Percentiles rank a stretch among this genome's conserved stretches.
These are phyloP conservation scores for Scelioninae gen. 1 DNA, from an alignment of 2,888 invertebrate species.

Conservation along the genomic window DNA sequence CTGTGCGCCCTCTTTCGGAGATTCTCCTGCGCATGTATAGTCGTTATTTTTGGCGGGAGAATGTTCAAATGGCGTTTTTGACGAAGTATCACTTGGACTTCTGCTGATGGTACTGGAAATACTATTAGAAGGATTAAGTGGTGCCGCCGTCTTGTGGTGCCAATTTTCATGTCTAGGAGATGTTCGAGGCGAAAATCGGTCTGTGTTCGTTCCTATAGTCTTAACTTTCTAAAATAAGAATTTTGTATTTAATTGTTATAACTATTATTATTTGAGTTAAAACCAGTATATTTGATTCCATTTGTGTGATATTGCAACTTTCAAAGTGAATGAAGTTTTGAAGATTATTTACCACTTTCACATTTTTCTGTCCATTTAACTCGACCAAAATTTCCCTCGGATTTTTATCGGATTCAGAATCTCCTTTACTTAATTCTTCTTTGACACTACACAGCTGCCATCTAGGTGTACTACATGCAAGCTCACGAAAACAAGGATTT, in stretches of 20 bases:
- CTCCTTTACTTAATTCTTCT: neutral
- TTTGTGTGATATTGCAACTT: too few species aligned
- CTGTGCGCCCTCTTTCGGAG: conserved; percentile 3
- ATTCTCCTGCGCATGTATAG: neutral
- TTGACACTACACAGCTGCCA: conserved; percentile 20
- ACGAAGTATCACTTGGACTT: too few species aligned
- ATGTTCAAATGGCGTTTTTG: neutral
- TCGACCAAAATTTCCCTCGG: neutral
- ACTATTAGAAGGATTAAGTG: neutral
- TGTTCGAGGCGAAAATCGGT: too few species aligned
- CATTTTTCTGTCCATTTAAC: too few species aligned
- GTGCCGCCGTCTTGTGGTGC: neutral
- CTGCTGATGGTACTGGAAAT: too few species aligned
- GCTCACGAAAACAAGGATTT: neutral
- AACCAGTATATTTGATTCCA: too few species aligned
- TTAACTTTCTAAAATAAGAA: too few species aligned
- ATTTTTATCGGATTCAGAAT: neutral
- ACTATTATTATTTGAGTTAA: too few species aligned
- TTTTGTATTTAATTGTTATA: too few species aligned
- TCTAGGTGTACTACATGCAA: neutral
- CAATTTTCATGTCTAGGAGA: neutral
- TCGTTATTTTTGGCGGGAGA: conserved; percentile 2
- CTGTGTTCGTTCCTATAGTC: too few species aligned
- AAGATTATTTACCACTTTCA: too few species aligned
- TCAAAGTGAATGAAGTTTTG: too few species aligned